Evolutionary conservation across 2,888 invertebrate genomes (phyloP).

Genomic region (Acrobasis repandana): DNA sequence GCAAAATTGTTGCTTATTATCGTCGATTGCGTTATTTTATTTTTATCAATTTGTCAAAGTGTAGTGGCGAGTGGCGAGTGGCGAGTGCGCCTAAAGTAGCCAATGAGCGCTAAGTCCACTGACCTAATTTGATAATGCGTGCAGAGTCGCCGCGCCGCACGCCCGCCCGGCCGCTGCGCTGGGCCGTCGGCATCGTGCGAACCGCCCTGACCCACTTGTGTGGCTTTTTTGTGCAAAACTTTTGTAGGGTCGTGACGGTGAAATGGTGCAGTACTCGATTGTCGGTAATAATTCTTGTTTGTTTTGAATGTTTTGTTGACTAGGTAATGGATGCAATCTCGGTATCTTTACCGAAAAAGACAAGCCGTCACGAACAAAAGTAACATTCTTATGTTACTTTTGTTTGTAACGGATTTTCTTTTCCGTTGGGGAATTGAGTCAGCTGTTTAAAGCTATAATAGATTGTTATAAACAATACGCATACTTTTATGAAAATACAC

Average conservation of each 20-base stretch:
- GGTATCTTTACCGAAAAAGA: no score
- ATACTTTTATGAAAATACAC: no score
- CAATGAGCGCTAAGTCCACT: conserved; percentile 39
- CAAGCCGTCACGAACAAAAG: no score
- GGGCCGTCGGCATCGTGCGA: conserved; percentile 57
- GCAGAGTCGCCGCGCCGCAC: conserved; percentile 36
- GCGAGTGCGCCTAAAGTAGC: conserved; percentile 42
- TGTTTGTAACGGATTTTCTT: conserved; percentile 44
- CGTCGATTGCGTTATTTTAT: conserved; percentile 23
- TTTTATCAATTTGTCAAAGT: conserved; percentile 60
- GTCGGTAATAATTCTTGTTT: conserved; percentile 57
- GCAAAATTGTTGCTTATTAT: conserved; percentile 9
- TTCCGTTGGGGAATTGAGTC: background rate
- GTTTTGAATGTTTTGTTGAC: conserved; percentile 52
- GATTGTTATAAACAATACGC: no score
- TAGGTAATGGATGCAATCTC: conserved; percentile 56
- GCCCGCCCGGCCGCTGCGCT: conserved; percentile 17
- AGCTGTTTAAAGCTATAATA: no score
- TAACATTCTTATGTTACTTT: conserved; percentile 34
- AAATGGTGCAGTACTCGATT: conserved; percentile 69
- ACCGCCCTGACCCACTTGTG: conserved; percentile 69
- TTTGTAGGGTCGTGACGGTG: conserved; percentile 74
- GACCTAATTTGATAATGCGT: conserved; percentile 69
- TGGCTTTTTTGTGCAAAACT: conserved; percentile 67
- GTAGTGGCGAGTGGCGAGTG: conserved; percentile 53